Evolutionary conservation across 2,888 invertebrate genomes (phyloP).

Genomic region (Drosophila seclusa): DNA sequence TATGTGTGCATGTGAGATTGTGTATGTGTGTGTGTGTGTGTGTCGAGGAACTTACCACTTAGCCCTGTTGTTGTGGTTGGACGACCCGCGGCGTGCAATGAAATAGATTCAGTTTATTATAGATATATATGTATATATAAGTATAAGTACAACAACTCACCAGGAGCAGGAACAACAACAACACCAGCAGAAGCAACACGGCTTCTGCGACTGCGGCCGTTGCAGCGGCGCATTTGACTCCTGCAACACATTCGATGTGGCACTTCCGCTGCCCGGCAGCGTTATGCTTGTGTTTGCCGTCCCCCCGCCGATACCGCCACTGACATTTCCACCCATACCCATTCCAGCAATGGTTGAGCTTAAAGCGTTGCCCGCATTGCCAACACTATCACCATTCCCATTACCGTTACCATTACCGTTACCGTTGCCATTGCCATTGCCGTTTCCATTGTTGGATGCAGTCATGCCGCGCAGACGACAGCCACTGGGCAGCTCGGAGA

Average conservation of each 20-base stretch:
- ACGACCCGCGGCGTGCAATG: slow-evolving; percentile 49
- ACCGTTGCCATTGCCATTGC: slow-evolving; percentile 71
- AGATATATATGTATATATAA: not conserved
- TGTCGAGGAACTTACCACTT: slow-evolving; percentile 83
- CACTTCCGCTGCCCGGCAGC: slow-evolving; percentile 53
- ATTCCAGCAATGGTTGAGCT: slow-evolving; percentile 55
- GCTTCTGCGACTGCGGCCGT: slow-evolving; percentile 86
- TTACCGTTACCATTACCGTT: slow-evolving; percentile 50
- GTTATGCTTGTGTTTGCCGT: slow-evolving; percentile 66
- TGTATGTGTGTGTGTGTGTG: slow-evolving; percentile 7
- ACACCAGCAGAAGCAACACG: slow-evolving; percentile 89
- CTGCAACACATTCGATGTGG: slow-evolving; percentile 81
- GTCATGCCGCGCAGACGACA: slow-evolving; percentile 85
- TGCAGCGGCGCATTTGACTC: slow-evolving; percentile 82
- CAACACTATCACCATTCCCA: slow-evolving; percentile 75
- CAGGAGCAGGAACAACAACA: slow-evolving; percentile 90
- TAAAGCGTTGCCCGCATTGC: slow-evolving; percentile 72
- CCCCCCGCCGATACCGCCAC: slow-evolving; percentile 54
- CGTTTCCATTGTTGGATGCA: slow-evolving; percentile 79
- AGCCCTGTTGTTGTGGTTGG: slow-evolving; percentile 77
- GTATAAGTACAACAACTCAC: slow-evolving; percentile 84
- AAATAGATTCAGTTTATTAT: slow-evolving; percentile 36
- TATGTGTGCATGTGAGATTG: slow-evolving; percentile 5
- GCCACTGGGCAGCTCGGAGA: slow-evolving; percentile 86
- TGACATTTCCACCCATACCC: slow-evolving; percentile 1